These are phyloP conservation scores for Anabas testudineus DNA, from an alignment of 2,797 vertebrate genomes.

Conservation along the genomic window DNA sequence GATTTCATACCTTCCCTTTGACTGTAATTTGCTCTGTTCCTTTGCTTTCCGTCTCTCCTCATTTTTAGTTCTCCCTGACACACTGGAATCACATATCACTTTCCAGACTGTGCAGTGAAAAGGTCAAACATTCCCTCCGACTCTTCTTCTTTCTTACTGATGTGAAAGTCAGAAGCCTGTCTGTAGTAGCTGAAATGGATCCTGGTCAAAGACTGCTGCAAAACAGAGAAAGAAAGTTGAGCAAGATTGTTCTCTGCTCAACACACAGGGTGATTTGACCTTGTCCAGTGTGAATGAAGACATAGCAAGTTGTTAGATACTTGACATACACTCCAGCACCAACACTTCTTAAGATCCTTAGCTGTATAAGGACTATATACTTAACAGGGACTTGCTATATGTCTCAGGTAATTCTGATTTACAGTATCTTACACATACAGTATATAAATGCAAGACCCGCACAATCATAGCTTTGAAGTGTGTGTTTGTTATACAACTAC, in stretches of 20 bases:
- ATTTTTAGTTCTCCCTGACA: conserved; percentile 65
- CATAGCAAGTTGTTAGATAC: conserved; percentile 49
- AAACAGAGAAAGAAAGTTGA: conserved; percentile 55
- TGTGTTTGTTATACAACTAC: conserved; percentile 21
- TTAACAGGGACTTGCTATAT: conserved; percentile 5
- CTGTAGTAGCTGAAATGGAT: conserved; percentile 58
- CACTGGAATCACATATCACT: conserved; percentile 80
- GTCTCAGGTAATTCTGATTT: too few species aligned
- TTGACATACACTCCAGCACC: conserved; percentile 46
- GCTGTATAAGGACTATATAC: conserved; percentile 3
- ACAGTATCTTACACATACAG: too few species aligned
- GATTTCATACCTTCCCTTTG: conserved; percentile 41
- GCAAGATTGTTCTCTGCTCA: conserved; percentile 53
- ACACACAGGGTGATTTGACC: conserved; percentile 51
- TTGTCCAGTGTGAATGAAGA: conserved; percentile 54
- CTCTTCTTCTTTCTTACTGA: conserved; percentile 71
- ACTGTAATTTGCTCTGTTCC: conserved; percentile 60
- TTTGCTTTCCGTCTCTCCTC: conserved; percentile 44
- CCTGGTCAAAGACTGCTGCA: conserved; percentile 51
- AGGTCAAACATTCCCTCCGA: conserved; percentile 79
- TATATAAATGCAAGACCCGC: not conserved
- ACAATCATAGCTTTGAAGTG: conserved; percentile 20
- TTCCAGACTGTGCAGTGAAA: conserved; percentile 73
- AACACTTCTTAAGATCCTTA: conserved; percentile 37
- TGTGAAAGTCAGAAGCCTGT: conserved; percentile 63